Conservation (phyloP, 2,888 invertebrate genomes). For the Pycnomerus fuliginosus region DNA sequence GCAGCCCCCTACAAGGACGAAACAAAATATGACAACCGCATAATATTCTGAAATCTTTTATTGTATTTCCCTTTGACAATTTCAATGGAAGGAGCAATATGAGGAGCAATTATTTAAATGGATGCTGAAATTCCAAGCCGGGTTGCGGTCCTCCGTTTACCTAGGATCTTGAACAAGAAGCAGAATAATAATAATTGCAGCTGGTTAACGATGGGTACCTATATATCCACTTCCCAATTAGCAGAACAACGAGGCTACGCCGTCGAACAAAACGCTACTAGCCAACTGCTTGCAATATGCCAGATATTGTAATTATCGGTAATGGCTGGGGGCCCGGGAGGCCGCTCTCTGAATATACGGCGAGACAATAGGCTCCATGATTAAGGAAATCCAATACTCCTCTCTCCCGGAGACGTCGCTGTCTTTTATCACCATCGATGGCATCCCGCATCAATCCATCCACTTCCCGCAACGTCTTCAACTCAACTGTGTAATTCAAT, state of each 20-base stretch:
- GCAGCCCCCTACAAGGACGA: no score
- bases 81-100: no score
- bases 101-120: no score
- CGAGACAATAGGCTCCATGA: conserved; percentile 20
- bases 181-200: no score
- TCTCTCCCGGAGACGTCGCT: conserved; percentile 9
- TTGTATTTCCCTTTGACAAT: no score
- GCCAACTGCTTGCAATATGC: conserved; percentile 12
- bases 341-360: conserved; percentile 13
- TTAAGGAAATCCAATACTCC: conserved; percentile 22
- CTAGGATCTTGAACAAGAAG: no score
- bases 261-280: conserved; percentile 20
- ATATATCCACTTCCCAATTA: conserved; percentile 15
- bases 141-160: no score
- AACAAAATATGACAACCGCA: no score
- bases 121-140: no score
- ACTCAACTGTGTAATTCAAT: conserved; percentile 24
- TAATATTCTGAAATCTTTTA: no score
- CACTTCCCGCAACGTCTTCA: conserved; percentile 10
- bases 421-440: conserved; percentile 15
- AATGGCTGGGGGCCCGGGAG: conserved; percentile 5
- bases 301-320: conserved; percentile 23
- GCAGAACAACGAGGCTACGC: conserved; percentile 15
- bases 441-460: conserved; percentile 13
- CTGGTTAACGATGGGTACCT: no score